These are phyloP conservation scores for Lycocorax pyrrhopterus DNA, from an alignment of 2,113 vertebrate species.

Conservation along the genomic window DNA sequence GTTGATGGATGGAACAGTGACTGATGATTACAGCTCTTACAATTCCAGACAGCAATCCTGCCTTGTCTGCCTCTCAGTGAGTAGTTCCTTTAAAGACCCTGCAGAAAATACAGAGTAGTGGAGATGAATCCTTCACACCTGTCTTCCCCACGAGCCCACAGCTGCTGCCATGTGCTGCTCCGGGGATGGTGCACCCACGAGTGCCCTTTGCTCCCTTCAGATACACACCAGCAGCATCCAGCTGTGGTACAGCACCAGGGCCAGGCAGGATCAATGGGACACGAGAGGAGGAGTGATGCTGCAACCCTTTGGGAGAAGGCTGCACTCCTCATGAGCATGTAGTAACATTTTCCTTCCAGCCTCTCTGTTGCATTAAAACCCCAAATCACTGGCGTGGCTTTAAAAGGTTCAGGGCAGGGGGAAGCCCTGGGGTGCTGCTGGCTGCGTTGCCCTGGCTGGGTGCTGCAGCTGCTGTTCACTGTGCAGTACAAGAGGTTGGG, in stretches of 20 bases:
- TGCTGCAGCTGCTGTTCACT: background rate
- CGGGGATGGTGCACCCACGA: fast-evolving
- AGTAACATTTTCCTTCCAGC: background rate
- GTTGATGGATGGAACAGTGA: background rate
- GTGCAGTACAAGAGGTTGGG: background rate
- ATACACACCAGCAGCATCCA: fast-evolving
- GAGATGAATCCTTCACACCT: background rate
- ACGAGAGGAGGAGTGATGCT: background rate
- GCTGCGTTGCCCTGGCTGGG: background rate
- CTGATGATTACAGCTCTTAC: background rate
- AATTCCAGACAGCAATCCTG: background rate
- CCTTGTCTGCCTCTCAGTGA: background rate
- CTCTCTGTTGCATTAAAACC: background rate
- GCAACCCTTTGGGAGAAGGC: background rate
- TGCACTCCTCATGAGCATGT: fast-evolving
- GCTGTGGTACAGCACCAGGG: fast-evolving
- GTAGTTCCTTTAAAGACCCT: background rate
- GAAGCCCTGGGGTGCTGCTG: background rate
- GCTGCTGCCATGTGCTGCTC: background rate
- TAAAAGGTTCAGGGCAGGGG: background rate
- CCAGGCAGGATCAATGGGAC: fast-evolving
- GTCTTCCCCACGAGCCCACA: background rate
- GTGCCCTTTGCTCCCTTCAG: background rate
- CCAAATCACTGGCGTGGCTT: fast-evolving
- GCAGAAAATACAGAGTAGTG: background rate